These are phyloP conservation scores for Zoroaster sp. DNA, from an alignment of 53 echinoderm and acorn worm genomes.

Conservation along the genomic window DNA sequence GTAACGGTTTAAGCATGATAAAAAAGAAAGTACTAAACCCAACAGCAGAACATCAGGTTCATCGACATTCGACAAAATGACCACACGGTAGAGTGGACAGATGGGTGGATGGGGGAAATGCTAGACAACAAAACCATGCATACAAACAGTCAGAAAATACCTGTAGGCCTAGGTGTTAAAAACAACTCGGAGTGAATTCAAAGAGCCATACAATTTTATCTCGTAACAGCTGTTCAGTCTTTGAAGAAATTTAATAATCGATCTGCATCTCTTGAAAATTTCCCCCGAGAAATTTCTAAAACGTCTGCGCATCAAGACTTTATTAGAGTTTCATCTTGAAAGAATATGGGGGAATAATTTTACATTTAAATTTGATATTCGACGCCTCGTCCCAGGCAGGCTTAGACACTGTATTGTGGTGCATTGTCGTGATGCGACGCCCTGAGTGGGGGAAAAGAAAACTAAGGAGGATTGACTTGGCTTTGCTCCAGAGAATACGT, in stretches of 20 bases:
- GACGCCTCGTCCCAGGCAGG: not conserved
- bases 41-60: not conserved
- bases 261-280: not conserved
- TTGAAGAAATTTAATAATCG: not conserved
- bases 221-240: not conserved
- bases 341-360: not conserved
- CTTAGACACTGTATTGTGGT: not conserved
- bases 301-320: not conserved
- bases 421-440: not conserved
- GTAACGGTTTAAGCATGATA: not conserved
- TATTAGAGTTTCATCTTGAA: not conserved
- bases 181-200: not conserved
- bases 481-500: not conserved
- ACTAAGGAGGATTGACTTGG: not conserved
- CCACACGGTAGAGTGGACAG: not conserved
- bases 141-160: slow-evolving; percentile 1
- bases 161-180: not conserved
- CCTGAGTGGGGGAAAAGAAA: not conserved
- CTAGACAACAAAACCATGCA: not conserved
- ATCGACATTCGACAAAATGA: not conserved
- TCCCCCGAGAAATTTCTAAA: not conserved
- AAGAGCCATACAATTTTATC: not conserved
- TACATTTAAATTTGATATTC: not conserved
- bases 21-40: not conserved
- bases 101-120: not conserved